Conservation (phyloP, 1,140 invertebrate species). For the Drosophila ananassae region DNA sequence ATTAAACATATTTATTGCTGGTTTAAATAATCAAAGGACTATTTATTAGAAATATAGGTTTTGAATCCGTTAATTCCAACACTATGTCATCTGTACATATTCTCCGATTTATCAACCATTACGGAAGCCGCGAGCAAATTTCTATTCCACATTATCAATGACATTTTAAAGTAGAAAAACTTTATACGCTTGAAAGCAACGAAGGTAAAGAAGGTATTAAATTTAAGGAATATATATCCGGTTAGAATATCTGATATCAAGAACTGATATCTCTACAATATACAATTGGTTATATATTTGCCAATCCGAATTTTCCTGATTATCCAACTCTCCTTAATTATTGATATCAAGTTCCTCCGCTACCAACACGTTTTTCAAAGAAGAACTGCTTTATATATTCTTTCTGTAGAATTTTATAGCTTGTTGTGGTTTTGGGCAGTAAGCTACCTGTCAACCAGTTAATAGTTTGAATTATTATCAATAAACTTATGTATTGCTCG, state of each 20-base stretch:
- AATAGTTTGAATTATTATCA: constrained; percentile 3
- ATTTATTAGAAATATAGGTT: background rate
- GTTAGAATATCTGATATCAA: too few species aligned
- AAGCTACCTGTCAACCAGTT: constrained; percentile 8
- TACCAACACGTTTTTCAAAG: constrained; percentile 75
- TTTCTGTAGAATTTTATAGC: constrained; percentile 64
- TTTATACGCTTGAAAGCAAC: background rate
- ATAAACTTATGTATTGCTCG: constrained; percentile 32
- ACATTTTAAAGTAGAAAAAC: background rate
- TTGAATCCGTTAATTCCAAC: background rate
- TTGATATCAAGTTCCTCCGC: constrained; percentile 48
- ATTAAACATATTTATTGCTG: constrained; percentile 31
- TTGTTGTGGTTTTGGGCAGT: constrained; percentile 13
- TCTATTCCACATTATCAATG: background rate
- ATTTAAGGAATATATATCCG: background rate
- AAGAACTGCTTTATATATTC: constrained; percentile 73
- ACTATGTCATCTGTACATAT: background rate
- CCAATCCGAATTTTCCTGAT: constrained; percentile 32
- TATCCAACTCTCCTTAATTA: constrained; percentile 51
- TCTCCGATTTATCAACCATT: background rate
- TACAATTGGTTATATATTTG: constrained; percentile 10
- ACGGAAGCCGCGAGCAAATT: background rate
- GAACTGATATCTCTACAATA: background rate
- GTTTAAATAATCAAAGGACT: too few species aligned
- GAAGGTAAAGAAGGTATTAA: background rate